Base-by-base conservation (phyloP, 1,140 invertebrate genomes). In the Drosophila littoralis region DNA sequence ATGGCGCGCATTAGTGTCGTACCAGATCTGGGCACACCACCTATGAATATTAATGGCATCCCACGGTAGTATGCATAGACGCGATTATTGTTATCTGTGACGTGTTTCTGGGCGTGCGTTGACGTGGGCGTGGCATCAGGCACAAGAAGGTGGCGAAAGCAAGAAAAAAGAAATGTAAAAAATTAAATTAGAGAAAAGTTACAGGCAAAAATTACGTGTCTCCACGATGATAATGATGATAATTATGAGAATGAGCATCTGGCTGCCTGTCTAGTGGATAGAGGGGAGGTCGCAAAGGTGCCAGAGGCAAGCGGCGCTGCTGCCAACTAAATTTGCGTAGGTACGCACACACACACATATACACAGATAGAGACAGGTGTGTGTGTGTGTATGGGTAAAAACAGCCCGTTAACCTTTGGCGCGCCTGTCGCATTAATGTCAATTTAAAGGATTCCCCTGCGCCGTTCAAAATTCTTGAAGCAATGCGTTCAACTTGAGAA, bases 1-100 rank as follows among this genome's bases (percentile, higher is more conserved):
- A 99, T 98, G 69, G 98, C 98, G 91, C 99, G 94, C 96, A 99
- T 98, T 59, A 99, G 94, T 40, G 98, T 99, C 2, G 98, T 99
- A 15, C 98, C 98, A 51, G 97, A 99, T 75, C 98, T 95, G 32
- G 98, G 98, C 86, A 99, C 97, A 54, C 98, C 98, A 28, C 98
- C 98, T 92, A 99, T 98, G 93, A 99, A 99, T 86, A 99, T 98
- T 63, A 99, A 93, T 73, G 98, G 97, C 95, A 98, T 97, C 72
- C 97, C 95, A 79, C 97, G 94, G 90, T 97, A 95, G 91, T 97
- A 97, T 51, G 94, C 93, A 92, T 96, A 96, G 33, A 93, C 92
- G 90, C 95, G 95, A 67, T 94, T 93, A 90, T 90, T 90, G 82
- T 96, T 94, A 22, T 93, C 91, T 52, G 95, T 82, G 36, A 96